These are phyloP conservation scores for Rhodophaea formosa DNA, from an alignment of 2,888 invertebrate species.

Conservation along the genomic window DNA sequence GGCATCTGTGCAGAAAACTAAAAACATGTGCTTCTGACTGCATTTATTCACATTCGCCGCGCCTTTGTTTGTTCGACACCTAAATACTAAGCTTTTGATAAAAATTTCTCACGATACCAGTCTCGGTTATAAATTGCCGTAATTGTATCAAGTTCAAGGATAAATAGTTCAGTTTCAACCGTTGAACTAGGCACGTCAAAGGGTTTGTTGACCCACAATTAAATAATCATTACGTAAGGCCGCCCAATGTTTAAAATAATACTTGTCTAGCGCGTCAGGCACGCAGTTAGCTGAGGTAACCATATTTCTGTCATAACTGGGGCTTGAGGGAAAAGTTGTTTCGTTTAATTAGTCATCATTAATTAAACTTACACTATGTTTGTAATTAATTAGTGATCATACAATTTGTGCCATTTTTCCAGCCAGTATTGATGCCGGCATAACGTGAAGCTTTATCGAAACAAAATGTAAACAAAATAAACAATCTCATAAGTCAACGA, in stretches of 20 bases:
- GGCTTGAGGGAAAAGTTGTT: conserved; percentile 7
- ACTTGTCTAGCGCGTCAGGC: conserved; percentile 35
- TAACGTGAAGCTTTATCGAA: conserved; percentile 5
- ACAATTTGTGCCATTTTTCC: too few relatives aligned
- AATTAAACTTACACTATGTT: background rate
- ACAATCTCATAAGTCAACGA: conserved; percentile 12
- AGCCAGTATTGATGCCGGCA: too few relatives aligned
- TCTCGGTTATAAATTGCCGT: background rate
- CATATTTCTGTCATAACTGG: conserved; percentile 21
- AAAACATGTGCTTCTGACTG: background rate
- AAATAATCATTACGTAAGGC: conserved; percentile 56
- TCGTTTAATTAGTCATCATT: background rate
- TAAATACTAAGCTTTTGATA: background rate
- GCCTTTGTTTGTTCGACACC: background rate
- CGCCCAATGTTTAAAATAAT: conserved; percentile 45
- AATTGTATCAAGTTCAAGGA: conserved; percentile 24
- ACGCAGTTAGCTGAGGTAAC: conserved; percentile 31
- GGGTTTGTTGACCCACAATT: conserved; percentile 64
- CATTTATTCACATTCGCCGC: background rate
- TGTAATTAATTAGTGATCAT: too few relatives aligned
- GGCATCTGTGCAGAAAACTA: background rate
- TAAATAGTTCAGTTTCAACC: conserved; percentile 12
- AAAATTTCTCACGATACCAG: conserved; percentile 1
- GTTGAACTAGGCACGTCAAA: conserved; percentile 31
- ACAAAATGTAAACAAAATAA: conserved; percentile 14